Evolutionary conservation across 2,113 vertebrate genomes (phyloP), one percentile per base, ranked within the genome.

Genomic region (Stigmatopora nigra): DNA sequence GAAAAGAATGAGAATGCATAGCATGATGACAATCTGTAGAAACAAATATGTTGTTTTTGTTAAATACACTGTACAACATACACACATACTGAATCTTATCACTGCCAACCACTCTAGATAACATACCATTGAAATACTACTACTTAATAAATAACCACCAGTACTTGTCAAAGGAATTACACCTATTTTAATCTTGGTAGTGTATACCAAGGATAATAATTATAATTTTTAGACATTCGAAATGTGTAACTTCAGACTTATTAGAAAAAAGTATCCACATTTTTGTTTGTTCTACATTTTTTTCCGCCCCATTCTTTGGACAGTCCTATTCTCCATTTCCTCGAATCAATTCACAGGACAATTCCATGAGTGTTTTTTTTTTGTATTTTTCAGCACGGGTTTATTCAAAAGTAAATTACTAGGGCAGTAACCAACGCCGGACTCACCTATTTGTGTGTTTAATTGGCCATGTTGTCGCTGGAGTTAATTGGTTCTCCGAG

Each of bases 401-500:
- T 88, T 87, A 87, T 86, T 86, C 86, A 79, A 78, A 82, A 86
- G 79, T 71, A 80, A 86, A 87, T 87, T 81, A 79, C 79, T 70
- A 84, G 72, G 79, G 83, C 82, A 78, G 79, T 83, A 88, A 84
- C 78, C 77, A 82, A 71, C 90, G 89, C 91, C 92, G 92, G 91
- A 92, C 94, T 94, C 94, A 96, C 95, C 95, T 97, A 89, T 90
- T 96, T 97, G 94, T 91, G 93, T 92, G 93, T 94, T 98, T 98
- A 99, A 98, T 96, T 98, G 94, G 94, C 96, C 94, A 93, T 96
- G 93, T 94, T 97, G 94, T 95, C 92, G 93, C 92, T 91, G 92
- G 93, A 98, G 94, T 99, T 99, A 99, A 98, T 99, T 99, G 97
- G 94, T 96, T 99, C 96, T 95, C 92, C 91, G 87, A 96, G 94